Evolutionary conservation across 2,888 invertebrate genomes (phyloP), one percentile per base, ranked within the genome.

Genomic region (Lithophane semibrunnea): DNA sequence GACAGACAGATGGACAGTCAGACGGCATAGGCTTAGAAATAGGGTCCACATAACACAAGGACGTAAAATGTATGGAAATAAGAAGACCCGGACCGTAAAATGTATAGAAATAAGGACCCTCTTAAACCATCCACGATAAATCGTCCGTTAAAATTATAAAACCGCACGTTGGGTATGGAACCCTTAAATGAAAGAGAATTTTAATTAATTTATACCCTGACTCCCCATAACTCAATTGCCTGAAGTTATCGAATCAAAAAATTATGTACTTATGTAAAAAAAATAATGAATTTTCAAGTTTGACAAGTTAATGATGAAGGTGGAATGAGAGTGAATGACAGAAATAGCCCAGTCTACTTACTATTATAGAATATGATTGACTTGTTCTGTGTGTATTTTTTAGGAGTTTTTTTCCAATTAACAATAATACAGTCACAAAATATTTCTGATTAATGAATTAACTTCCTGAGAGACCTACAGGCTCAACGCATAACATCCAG

Each of bases 271-370:
- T 37, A 56, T 52, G 69, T 75, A 63, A 67, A 79, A 73, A 76
- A 70, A 49, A 80, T 73, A 80, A 73, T 76, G 65, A 77, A 67
- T 80, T 73, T 77, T 71, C 60, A 54, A 84, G 80, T 80, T 84
- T 80, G 84, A 83, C 84, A 83, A 73, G 80, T 80, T 73, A 44
- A 54, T 84, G 80, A 83, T 44, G 84, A 77, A 83, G 83, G 84
- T 84, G 80, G 60, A 84, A 56, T 77, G 37, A 12, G 47, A 63
- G 29, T 13, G 47, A 72, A 63, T 67, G 73, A 77, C 84, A 80
- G 21, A 49, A 71, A 49, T 49, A 70, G n/a, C 21, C 42, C 52
- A 47, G 52, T 65, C 64, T 29, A 65, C 37, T 73, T 74, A 24
- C 8, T 49, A 37, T 29, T 49, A 37, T 29, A 8, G 18, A n/a